Percentiles rank a stretch among this genome's conserved stretches.
Evolutionary conservation across 1,140 invertebrate species (phyloP).

Genomic region (Propsilocerus akamusi): DNA sequence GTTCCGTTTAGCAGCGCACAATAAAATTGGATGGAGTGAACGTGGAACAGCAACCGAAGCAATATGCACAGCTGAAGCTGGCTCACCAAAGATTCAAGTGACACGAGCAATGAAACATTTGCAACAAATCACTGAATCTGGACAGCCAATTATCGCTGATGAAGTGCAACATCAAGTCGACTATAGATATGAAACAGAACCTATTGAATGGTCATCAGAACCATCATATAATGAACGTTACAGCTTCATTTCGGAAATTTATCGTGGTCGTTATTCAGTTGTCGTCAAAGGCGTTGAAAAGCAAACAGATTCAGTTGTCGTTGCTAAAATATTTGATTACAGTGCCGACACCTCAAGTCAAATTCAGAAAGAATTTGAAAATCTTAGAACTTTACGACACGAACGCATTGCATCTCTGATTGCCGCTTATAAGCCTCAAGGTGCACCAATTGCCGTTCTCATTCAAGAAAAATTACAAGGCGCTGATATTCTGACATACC

Average conservation of each 20-base stretch:
- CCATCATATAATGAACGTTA: constrained; percentile 48
- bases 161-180: constrained; percentile 41
- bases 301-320: constrained; percentile 44
- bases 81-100: constrained; percentile 47
- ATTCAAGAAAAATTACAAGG: constrained; percentile 79
- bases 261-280: constrained; percentile 66
- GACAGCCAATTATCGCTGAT: constrained; percentile 45
- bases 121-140: constrained; percentile 63
- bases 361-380: constrained; percentile 63
- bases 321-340: constrained; percentile 63
- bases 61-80: constrained; percentile 43
- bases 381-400: constrained; percentile 59
- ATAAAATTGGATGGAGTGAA: constrained; percentile 86
- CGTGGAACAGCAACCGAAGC: constrained; percentile 52
- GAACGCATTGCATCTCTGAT: constrained; percentile 62
- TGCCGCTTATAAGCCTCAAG: constrained; percentile 46
- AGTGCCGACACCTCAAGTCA: constrained; percentile 40
- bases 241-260: constrained; percentile 65
- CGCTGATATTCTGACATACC: constrained; percentile 75
- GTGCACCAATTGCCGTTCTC: constrained; percentile 44
- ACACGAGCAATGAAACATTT: constrained; percentile 64
- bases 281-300: constrained; percentile 69
- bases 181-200: constrained; percentile 52
- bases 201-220: constrained; percentile 49
- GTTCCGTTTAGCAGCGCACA: constrained; percentile 74